Evolutionary conservation across 2,888 invertebrate species (phyloP).

Genomic region (Perdita meconis): DNA sequence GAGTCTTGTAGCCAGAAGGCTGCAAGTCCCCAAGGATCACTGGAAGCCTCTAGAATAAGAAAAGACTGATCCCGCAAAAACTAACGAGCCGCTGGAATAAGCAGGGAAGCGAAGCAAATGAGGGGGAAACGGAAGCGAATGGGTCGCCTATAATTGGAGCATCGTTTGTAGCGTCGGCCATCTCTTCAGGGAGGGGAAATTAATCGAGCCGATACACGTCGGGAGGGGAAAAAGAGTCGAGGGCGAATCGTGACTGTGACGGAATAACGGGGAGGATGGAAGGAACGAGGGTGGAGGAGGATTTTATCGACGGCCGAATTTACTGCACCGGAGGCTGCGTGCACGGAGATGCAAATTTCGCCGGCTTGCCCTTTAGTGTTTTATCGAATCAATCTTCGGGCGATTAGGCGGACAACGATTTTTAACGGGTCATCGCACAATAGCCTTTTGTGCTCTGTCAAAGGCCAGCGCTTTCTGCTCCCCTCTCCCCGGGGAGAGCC

Average conservation of each 20-base stretch:
- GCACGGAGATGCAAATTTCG: conserved; percentile 55
- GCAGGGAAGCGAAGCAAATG: not conserved
- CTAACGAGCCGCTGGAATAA: not conserved
- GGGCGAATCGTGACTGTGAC: not conserved
- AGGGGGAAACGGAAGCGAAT: not conserved
- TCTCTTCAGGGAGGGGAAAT: conserved; percentile 10
- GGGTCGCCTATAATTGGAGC: not conserved
- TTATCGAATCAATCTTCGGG: conserved; percentile 63
- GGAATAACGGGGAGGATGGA: not conserved
- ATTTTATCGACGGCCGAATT: conserved; percentile 38
- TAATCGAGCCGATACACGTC: conserved; percentile 27
- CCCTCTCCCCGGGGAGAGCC: conserved; percentile 5
- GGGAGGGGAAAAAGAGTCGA: not conserved
- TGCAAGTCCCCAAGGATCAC: not conserved
- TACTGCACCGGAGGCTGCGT: conserved; percentile 45
- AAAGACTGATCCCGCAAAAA: not conserved
- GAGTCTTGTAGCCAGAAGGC: no score
- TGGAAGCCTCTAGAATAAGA: not conserved
- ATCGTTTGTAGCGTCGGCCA: conserved; percentile 12
- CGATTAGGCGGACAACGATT: conserved; percentile 68
- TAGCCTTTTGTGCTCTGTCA: conserved; percentile 63
- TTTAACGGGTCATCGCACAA: conserved; percentile 64
- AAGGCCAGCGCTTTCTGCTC: conserved; percentile 32
- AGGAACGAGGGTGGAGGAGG: not conserved
- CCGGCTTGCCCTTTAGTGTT: conserved; percentile 57